Conservation (phyloP, 2,888 invertebrate species). For the Halictus ligatus region DNA sequence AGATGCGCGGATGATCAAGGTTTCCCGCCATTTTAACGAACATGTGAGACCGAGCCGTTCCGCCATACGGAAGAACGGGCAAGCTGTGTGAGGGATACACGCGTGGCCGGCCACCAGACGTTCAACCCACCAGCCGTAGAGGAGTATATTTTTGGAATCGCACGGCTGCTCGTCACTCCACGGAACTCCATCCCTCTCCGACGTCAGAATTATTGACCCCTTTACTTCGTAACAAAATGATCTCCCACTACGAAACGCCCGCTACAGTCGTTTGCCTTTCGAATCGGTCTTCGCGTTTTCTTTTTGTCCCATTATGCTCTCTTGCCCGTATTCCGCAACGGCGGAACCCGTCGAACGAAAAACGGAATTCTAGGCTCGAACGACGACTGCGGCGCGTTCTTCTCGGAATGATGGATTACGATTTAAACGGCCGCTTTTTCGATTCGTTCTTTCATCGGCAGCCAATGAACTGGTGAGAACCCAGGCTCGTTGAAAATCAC, state of each 20-base stretch:
- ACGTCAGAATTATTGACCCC: constrained; percentile 68
- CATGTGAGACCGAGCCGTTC: constrained; percentile 47
- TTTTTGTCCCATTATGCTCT: background rate
- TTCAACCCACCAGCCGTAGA: constrained; percentile 55
- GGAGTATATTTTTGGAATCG: constrained; percentile 70
- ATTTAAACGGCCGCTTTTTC: background rate
- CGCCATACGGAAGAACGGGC: constrained; percentile 48
- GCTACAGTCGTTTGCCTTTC: background rate
- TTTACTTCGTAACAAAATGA: constrained; percentile 58
- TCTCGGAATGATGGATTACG: background rate
- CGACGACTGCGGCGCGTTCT: background rate
- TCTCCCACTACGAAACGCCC: constrained; percentile 27
- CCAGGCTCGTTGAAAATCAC: background rate
- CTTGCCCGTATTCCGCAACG: background rate
- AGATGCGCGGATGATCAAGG: constrained; percentile 40
- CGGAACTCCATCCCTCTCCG: constrained; percentile 56
- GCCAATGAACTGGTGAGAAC: background rate
- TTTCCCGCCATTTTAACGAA: constrained; percentile 59
- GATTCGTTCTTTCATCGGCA: background rate
- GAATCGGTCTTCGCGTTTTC: background rate
- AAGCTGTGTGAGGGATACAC: constrained; percentile 43
- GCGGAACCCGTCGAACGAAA: background rate
- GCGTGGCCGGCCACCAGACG: constrained; percentile 63
- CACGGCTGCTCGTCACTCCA: constrained; percentile 60
- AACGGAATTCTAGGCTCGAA: background rate